These are phyloP conservation scores for Chrysocyon brachyurus DNA, from an alignment of 2,797 vertebrate genomes.

Conservation along the genomic window DNA sequence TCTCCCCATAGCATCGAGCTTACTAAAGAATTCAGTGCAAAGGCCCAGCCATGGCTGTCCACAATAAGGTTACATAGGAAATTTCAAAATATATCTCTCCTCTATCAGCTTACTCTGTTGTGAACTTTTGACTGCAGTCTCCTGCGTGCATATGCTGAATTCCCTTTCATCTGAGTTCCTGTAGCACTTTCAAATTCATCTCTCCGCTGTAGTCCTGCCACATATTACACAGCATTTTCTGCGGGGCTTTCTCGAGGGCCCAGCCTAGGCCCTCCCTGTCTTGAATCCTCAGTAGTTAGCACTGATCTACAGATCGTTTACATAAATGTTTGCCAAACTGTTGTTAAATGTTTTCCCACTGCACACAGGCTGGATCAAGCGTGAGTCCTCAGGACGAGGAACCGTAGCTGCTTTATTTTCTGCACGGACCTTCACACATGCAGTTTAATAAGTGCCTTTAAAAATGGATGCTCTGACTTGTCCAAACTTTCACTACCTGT, in stretches of 20 bases:
- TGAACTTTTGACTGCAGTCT: slow-evolving; percentile 11
- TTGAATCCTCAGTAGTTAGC: slow-evolving; percentile 58
- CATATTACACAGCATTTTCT: slow-evolving; percentile 47
- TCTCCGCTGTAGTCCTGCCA: background rate
- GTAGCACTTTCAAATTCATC: slow-evolving; percentile 55
- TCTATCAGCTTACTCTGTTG: slow-evolving; percentile 2
- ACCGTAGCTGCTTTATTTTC: slow-evolving; percentile 53
- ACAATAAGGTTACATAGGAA: background rate
- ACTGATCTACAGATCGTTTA: slow-evolving; percentile 16
- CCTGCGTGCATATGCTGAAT: slow-evolving; percentile 46
- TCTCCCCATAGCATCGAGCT: background rate
- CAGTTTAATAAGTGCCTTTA: slow-evolving; percentile 45
- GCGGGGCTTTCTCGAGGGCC: background rate
- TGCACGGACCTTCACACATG: background rate
- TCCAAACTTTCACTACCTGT: slow-evolving; percentile 22
- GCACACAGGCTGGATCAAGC: slow-evolving; percentile 5
- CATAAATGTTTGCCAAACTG: slow-evolving; percentile 33
- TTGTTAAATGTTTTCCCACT: slow-evolving; percentile 22
- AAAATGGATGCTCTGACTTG: background rate
- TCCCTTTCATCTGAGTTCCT: slow-evolving; percentile 47
- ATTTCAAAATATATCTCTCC: background rate
- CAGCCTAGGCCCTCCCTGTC: background rate
- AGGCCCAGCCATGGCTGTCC: slow-evolving; percentile 27
- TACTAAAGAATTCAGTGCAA: slow-evolving; percentile 4
- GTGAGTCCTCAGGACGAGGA: background rate